Conservation (phyloP, 2,797 vertebrate species). For the Myiotriccus ornatus region DNA sequence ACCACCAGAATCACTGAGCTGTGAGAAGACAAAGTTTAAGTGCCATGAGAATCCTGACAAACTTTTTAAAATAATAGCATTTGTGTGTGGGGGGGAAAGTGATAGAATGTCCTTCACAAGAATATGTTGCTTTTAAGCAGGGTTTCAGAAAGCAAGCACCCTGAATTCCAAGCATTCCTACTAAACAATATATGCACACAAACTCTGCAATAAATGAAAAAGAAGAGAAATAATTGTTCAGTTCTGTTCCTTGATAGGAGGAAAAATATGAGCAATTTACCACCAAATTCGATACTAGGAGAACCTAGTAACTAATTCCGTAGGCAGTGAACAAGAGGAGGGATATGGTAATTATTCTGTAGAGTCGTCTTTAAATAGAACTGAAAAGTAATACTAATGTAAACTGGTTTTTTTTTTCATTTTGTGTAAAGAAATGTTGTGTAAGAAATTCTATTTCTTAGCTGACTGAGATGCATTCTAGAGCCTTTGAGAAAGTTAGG, state of each 20-base stretch:
- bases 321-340: neutral
- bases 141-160: neutral
- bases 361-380: neutral
- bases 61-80: neutral
- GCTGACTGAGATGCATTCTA: neutral
- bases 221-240: neutral
- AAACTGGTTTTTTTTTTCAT: neutral
- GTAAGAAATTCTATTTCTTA: neutral
- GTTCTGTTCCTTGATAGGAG: neutral
- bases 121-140: neutral
- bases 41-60: neutral
- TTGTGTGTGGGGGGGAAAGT: neutral
- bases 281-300: neutral
- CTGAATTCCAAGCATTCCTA: neutral
- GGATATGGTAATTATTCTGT: neutral
- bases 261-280: neutral
- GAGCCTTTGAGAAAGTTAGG: neutral
- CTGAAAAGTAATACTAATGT: neutral
- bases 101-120: neutral
- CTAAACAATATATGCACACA: neutral
- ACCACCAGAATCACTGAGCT: neutral
- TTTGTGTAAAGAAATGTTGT: neutral
- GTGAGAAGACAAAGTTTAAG: neutral
- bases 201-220: neutral
- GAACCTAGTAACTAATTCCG: slow-evolving; percentile 12